These are phyloP conservation scores for Drosophila tanythrix DNA, from an alignment of 2,888 invertebrate species.

Conservation along the genomic window DNA sequence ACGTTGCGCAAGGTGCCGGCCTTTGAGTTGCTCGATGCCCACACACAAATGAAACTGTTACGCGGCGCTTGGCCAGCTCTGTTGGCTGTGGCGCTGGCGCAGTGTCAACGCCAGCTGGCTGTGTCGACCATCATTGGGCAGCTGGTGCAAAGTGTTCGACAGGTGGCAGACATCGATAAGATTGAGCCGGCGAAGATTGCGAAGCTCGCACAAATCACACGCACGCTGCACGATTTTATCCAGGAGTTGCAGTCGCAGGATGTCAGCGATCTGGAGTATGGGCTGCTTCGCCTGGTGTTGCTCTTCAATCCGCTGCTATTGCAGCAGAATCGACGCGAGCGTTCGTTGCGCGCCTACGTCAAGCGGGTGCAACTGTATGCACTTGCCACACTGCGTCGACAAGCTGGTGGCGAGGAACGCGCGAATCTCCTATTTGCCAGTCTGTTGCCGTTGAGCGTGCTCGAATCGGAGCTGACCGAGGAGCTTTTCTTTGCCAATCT, in stretches of 20 bases:
- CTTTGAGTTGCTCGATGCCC: slow-evolving; percentile 92
- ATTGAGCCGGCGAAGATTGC: slow-evolving; percentile 91
- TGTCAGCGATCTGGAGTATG: slow-evolving; percentile 93
- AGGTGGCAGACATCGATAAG: slow-evolving; percentile 87
- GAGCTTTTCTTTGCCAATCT: slow-evolving; percentile 97
- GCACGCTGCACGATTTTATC: slow-evolving; percentile 93
- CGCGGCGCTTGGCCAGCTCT: slow-evolving; percentile 96
- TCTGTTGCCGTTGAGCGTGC: slow-evolving; percentile 90
- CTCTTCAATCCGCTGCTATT: slow-evolving; percentile 91
- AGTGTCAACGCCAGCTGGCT: slow-evolving; percentile 90
- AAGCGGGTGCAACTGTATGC: slow-evolving; percentile 82
- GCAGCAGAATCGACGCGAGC: slow-evolving; percentile 76
- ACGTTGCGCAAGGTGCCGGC: slow-evolving; percentile 95
- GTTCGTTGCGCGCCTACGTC: slow-evolving; percentile 72
- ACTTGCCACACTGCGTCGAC: slow-evolving; percentile 72
- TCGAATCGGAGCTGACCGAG: slow-evolving; percentile 92
- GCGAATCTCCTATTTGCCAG: slow-evolving; percentile 86
- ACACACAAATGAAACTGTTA: slow-evolving; percentile 93
- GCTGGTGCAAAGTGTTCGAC: slow-evolving; percentile 87
- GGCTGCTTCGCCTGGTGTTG: slow-evolving; percentile 93
- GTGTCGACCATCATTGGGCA: slow-evolving; percentile 93
- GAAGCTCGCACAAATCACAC: slow-evolving; percentile 91
- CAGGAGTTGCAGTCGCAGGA: slow-evolving; percentile 90
- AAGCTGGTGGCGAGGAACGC: slow-evolving; percentile 84
- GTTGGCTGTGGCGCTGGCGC: slow-evolving; percentile 95